phyloP scores from a whole-genome alignment of 2,113 vertebrate species.

The Thunnus maccoyii region DNA sequence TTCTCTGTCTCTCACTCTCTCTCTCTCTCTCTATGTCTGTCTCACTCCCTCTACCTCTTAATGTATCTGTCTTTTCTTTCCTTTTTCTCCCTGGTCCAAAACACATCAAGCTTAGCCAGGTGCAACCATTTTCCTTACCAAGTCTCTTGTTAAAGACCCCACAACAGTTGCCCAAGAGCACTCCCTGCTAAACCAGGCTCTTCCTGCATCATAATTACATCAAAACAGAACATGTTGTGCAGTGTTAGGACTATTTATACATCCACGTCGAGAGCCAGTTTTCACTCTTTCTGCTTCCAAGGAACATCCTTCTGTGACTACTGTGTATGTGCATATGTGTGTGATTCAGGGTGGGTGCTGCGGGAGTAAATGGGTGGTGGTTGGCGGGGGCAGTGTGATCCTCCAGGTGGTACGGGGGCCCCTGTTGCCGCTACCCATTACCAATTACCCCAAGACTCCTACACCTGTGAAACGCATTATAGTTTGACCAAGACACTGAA shows the following conservation, averaged over 20 bases:
- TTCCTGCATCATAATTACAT: constrained; percentile 80
- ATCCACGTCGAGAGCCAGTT: constrained; percentile 72
- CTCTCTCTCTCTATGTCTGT: constrained; percentile 18
- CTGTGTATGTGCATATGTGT: constrained; percentile 41
- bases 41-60: constrained; percentile 32
- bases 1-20: constrained; percentile 20
- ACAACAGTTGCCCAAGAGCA: constrained; percentile 70
- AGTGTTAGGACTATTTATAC: constrained; percentile 80
- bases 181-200: constrained; percentile 73
- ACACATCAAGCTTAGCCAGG: constrained; percentile 65
- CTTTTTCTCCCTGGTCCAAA: constrained; percentile 37
- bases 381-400: constrained; percentile 65
- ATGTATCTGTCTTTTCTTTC: constrained; percentile 20
- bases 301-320: constrained; percentile 74
- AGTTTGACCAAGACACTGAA: constrained; percentile 74
- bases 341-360: constrained; percentile 29
- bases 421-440: constrained; percentile 64
- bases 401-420: constrained; percentile 77
- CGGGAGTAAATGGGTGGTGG: constrained; percentile 61
- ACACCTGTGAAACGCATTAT: constrained; percentile 83
- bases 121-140: constrained; percentile 74
- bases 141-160: constrained; percentile 74
- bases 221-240: constrained; percentile 81
- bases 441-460: constrained; percentile 70
- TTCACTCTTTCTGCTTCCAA: constrained; percentile 75